Percentiles rank a stretch among this genome's conserved stretches.
phyloP scores from a whole-genome alignment of 2,113 vertebrate genomes.

The Ceyx margarethae region DNA sequence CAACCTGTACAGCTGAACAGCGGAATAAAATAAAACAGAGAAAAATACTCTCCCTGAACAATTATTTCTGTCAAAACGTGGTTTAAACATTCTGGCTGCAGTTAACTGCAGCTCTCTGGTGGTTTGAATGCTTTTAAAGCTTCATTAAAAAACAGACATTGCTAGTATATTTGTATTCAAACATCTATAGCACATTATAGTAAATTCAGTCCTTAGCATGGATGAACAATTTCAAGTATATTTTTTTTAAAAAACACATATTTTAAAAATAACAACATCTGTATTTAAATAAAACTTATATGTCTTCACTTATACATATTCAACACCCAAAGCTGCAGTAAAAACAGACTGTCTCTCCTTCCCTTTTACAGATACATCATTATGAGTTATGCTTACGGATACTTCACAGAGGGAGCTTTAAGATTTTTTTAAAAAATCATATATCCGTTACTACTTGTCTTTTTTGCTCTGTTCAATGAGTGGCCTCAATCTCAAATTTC shows the following conservation, averaged over 20 bases:
- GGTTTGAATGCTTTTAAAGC: constrained; percentile 47
- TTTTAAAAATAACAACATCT: constrained; percentile 21
- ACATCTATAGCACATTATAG: neutral
- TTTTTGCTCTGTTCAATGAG: neutral
- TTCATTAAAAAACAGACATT: constrained; percentile 19
- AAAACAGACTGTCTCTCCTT: neutral
- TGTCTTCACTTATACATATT: neutral
- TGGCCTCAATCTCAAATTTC: neutral
- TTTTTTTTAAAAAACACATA: neutral
- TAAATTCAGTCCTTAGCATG: neutral
- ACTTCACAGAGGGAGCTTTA: neutral
- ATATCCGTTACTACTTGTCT: neutral
- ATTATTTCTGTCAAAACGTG: constrained; percentile 24
- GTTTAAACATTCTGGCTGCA: constrained; percentile 31
- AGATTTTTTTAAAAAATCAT: neutral
- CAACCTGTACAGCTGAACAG: neutral
- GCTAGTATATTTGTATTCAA: constrained; percentile 13
- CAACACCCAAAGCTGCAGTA: neutral
- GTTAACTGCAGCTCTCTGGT: constrained; percentile 34
- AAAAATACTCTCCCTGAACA: neutral
- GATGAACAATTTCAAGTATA: neutral
- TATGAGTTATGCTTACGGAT: neutral
- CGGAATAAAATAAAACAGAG: neutral
- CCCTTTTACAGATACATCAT: neutral
- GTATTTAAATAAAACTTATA: constrained; percentile 15